Conservation (phyloP, 2,113 vertebrate species). For the Connochaetes taurinus region DNA sequence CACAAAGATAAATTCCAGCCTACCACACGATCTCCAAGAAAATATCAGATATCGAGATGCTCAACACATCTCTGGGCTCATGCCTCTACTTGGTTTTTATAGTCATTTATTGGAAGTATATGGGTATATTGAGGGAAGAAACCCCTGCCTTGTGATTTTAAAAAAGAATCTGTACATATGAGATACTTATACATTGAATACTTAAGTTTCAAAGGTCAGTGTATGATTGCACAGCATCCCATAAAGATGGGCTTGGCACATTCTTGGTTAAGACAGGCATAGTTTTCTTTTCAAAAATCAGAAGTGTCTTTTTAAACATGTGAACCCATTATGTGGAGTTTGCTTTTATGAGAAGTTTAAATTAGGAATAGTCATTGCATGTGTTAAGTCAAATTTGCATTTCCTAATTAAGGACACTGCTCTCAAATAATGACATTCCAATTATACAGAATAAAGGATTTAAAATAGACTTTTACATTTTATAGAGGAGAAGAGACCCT, state of each 20-base stretch:
- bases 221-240: background rate
- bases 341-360: background rate
- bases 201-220: background rate
- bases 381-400: background rate
- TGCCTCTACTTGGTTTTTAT: background rate
- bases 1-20: background rate
- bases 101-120: background rate
- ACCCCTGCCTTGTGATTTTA: background rate
- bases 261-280: background rate
- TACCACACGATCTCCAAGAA: background rate
- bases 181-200: background rate
- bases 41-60: background rate
- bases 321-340: background rate
- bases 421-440: background rate
- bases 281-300: background rate
- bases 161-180: background rate
- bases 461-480: background rate
- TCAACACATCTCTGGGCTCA: background rate
- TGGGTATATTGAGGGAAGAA: background rate
- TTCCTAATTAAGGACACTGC: slow-evolving; percentile 2
- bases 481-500: background rate
- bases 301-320: background rate
- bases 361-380: background rate
- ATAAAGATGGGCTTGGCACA: background rate
- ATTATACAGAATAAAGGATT: background rate